Conservation (phyloP, 1,140 invertebrate genomes). For the Pseudomyrmex pallidus region DNA sequence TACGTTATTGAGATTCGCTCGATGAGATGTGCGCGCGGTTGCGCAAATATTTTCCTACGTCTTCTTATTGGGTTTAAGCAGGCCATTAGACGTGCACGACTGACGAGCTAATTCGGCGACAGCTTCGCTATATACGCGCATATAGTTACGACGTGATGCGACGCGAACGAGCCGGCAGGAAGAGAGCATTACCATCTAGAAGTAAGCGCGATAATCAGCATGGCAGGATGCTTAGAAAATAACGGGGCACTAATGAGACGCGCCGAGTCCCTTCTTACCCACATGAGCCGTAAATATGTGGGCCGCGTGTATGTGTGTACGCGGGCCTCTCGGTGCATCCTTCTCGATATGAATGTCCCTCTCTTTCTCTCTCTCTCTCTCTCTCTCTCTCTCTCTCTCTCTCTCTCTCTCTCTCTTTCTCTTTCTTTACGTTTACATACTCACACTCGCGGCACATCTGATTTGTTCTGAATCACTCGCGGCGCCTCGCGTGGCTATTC, state of each 20-base stretch:
- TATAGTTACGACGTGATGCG: slow-evolving; percentile 41
- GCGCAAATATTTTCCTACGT: slow-evolving; percentile 19
- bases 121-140: slow-evolving; percentile 17
- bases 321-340: background rate
- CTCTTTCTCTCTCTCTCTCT: background rate
- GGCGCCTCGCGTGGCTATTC: slow-evolving; percentile 45
- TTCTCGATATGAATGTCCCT: background rate
- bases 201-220: slow-evolving; percentile 65
- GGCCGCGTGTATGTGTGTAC: slow-evolving; percentile 56
- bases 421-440: slow-evolving; percentile 27
- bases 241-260: slow-evolving; percentile 74
- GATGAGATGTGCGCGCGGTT: background rate
- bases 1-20: background rate
- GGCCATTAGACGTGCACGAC: slow-evolving; percentile 14
- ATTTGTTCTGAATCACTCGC: slow-evolving; percentile 53
- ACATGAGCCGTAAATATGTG: slow-evolving; percentile 49
- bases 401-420: background rate
- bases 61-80: slow-evolving; percentile 42
- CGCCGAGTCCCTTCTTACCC: slow-evolving; percentile 60
- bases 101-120: slow-evolving; percentile 54
- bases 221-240: slow-evolving; percentile 63
- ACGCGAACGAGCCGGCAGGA: slow-evolving; percentile 25
- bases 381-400: background rate
- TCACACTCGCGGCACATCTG: slow-evolving; percentile 32
- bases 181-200: slow-evolving; percentile 59